phyloP scores from a whole-genome alignment of 2,888 invertebrate species.

The Acleris sparsana region DNA sequence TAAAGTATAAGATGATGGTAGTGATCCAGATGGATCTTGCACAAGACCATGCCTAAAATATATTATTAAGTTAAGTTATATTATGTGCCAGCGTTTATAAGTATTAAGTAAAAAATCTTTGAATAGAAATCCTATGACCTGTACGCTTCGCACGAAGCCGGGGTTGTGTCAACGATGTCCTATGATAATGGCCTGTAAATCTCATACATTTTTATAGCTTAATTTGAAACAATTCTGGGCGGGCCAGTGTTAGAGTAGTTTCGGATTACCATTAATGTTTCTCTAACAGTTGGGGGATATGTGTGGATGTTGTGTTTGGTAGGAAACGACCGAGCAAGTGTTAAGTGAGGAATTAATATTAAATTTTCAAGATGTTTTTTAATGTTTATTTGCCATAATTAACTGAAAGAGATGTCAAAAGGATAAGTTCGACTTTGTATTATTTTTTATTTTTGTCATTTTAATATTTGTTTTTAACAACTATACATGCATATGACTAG shows the following conservation, averaged over 20 bases:
- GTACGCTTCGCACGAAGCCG: conserved; percentile 13
- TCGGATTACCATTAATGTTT: conserved; percentile 12
- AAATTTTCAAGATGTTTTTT: no score
- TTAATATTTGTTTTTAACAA: no score
- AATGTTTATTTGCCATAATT: no score
- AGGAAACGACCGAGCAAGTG: background rate
- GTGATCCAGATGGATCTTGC: no score
- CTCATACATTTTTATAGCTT: conserved; percentile 72
- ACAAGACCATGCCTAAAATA: no score
- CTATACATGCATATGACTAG: no score
- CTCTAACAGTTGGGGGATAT: background rate
- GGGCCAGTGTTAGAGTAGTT: conserved; percentile 34
- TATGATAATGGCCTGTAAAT: conserved; percentile 64
- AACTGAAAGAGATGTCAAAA: no score
- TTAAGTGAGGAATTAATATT: no score
- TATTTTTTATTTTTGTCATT: no score
- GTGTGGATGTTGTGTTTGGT: background rate
- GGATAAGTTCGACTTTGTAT: no score
- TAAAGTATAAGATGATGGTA: no score
- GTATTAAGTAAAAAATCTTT: conserved; percentile 8
- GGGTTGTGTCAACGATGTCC: conserved; percentile 51
- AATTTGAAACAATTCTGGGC: conserved; percentile 61
- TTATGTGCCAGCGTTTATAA: background rate
- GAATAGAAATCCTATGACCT: background rate
- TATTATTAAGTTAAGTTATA: no score